These are phyloP conservation scores for Phylloscopus trochilus DNA, from an alignment of 2,113 vertebrate species.

Conservation along the genomic window DNA sequence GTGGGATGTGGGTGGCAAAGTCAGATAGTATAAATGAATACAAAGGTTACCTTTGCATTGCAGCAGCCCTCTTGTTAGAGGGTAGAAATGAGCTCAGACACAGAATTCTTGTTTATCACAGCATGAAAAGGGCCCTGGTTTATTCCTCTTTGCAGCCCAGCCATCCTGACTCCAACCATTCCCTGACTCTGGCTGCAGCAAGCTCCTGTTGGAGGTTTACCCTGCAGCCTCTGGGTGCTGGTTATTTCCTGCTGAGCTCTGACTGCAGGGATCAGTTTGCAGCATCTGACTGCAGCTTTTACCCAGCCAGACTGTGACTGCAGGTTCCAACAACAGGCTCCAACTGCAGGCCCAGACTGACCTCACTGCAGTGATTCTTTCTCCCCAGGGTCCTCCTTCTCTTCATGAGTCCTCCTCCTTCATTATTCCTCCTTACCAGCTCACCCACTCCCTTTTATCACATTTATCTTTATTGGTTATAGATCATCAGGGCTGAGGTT, in stretches of 20 bases:
- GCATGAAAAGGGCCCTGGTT: not conserved
- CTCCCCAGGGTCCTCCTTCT: not conserved
- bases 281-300: not conserved
- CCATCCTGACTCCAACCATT: not conserved
- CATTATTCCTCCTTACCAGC: not conserved
- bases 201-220: not conserved
- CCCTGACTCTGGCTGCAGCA: not conserved
- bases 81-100: not conserved
- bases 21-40: accelerated
- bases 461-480: not conserved
- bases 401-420: not conserved
- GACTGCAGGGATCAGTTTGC: not conserved
- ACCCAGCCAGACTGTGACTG: not conserved
- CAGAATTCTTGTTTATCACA: not conserved
- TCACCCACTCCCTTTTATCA: not conserved
- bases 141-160: not conserved
- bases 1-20: not conserved
- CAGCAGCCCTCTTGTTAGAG: not conserved
- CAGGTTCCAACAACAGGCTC: not conserved
- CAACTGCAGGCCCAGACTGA: not conserved
- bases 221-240: not conserved
- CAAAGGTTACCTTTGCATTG: not conserved
- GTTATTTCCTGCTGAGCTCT: not conserved
- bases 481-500: not conserved
- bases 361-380: not conserved